Conservation (phyloP, 2,113 vertebrate genomes). For the Calonectris borealis region DNA sequence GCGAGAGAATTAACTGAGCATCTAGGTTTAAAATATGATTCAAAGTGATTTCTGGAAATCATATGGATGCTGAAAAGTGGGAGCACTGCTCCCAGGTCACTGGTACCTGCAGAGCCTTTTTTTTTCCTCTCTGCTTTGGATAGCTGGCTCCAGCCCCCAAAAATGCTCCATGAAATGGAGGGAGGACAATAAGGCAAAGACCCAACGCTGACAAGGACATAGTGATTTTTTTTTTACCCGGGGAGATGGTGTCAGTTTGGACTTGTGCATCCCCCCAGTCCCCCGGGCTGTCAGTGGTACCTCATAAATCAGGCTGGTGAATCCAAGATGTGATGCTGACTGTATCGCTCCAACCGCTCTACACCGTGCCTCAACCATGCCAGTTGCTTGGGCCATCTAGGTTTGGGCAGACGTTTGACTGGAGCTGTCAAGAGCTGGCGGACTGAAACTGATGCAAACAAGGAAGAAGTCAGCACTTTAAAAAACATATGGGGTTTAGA, state of each 20-base stretch:
- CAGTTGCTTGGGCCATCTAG: neutral
- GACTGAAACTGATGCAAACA: neutral
- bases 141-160: neutral
- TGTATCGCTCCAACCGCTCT: neutral
- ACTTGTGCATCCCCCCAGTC: neutral
- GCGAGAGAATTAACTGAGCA: neutral
- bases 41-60: neutral
- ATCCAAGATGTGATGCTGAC: neutral
- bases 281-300: neutral
- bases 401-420: neutral
- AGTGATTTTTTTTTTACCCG: neutral
- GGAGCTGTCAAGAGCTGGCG: neutral
- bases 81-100: neutral
- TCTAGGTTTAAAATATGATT: neutral
- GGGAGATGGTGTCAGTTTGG: neutral
- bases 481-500: neutral
- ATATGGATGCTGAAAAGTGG: neutral
- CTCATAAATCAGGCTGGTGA: neutral
- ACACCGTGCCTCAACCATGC: neutral
- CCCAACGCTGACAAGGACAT: neutral
- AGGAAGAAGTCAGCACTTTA: neutral
- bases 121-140: neutral
- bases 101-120: neutral
- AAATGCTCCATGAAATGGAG: neutral
- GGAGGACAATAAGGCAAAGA: neutral